Evolutionary conservation across 2,797 vertebrate species (phyloP), one percentile per base, ranked within the genome.

Genomic region (Tenualosa thibaudeaui): DNA sequence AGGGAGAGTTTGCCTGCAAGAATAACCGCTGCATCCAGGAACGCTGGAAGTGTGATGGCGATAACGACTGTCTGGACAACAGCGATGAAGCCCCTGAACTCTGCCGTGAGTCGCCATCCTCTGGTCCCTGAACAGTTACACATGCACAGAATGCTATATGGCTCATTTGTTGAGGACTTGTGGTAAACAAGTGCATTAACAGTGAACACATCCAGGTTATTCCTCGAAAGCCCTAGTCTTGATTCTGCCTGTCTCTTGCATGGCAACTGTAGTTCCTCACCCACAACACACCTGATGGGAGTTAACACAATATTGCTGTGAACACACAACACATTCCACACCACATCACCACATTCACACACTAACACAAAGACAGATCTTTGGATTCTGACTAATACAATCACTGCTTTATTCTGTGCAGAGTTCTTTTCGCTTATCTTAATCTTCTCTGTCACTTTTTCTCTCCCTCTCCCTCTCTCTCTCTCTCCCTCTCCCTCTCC

Each of bases 31-130:
- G 98, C 83, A 97, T 99, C 92, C 97, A 98, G 92, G 96, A 96
- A 17, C 94, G 95, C 53, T 99, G 98, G 98, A 97, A 96, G 90
- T 99, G 98, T 13, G 98, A 99, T 0, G 98, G 98, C 0, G 98
- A 99, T 46, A 96, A 99, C n/a, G 98, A 99, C 92, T 99, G 98
- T 86, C 93, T 99, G 84, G 98, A 99, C 58, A 97, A 97, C 90
- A 99, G 97, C 0, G 98, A 99, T 78, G 98, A 99, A 89, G 95
- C 95, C 58, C 86, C 95, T 0, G 95, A 94, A 22, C 94, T 96
- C 85, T 99, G 98, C 91, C 94, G 98, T 99, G 95, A 68, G 97
- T 96, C 85, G 83, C 62, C 81, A 12, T 40, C 26, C 31, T 24
- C 58, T 62, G 58, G 46, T 22, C 71, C 7, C 9, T 54, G 71